phyloP scores from a whole-genome alignment of 2,113 vertebrate genomes.

The Bubalus kerabau region DNA sequence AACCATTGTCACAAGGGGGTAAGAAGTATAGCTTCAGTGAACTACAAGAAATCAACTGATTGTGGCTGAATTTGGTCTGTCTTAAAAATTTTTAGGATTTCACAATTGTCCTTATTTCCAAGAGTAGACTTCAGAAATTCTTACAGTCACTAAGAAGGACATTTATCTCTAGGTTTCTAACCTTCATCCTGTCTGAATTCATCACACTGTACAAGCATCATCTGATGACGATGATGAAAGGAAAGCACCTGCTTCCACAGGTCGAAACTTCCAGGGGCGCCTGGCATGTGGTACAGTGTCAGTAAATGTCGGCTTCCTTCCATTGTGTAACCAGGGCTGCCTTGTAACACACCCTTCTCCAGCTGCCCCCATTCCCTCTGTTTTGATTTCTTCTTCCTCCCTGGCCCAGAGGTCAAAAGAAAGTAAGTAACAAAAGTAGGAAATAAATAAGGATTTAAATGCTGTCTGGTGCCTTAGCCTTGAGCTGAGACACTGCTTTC shows the following conservation, averaged over 20 bases:
- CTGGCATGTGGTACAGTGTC: background rate
- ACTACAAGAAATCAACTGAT: background rate
- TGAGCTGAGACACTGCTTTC: background rate
- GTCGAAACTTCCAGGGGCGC: background rate
- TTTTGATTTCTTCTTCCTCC: conserved; percentile 18
- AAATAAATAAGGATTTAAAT: conserved; percentile 10
- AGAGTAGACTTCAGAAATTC: background rate
- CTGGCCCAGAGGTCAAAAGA: background rate
- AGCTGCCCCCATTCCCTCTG: background rate
- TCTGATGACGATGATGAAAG: background rate
- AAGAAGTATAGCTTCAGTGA: background rate
- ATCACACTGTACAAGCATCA: background rate
- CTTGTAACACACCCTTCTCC: background rate
- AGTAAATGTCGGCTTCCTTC: background rate
- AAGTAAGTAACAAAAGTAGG: background rate
- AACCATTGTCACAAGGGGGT: background rate
- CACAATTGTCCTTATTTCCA: background rate
- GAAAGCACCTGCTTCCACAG: background rate
- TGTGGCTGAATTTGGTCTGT: background rate
- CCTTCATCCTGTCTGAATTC: background rate
- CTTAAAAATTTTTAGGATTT: background rate
- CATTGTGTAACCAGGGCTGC: background rate
- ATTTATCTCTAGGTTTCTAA: background rate
- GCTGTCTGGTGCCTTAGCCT: background rate
- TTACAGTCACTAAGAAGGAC: background rate